A percentile compares a stretch with the other conserved stretches of the same genome.
Conservation (phyloP, 2,113 vertebrate genomes). For the Electrona antarctica region DNA sequence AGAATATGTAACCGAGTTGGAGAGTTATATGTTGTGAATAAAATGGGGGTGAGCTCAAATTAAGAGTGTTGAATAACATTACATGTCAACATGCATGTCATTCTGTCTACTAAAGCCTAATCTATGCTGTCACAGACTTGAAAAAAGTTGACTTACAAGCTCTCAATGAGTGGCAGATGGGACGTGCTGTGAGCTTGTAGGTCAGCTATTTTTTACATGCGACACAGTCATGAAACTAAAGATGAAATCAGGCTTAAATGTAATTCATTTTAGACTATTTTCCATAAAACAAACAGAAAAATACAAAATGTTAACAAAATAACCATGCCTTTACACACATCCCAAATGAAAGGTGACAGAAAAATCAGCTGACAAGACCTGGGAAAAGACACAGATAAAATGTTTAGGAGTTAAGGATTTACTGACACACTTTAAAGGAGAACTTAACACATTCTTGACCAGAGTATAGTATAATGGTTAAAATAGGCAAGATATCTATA, state of each 20-base stretch:
- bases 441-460: too few relatives aligned
- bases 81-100: not conserved
- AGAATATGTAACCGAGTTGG: not conserved
- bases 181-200: too few relatives aligned
- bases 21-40: not conserved
- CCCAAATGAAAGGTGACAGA: slow-evolving; percentile 4
- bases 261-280: not conserved
- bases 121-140: too few relatives aligned
- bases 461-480: too few relatives aligned
- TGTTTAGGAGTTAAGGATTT: not conserved
- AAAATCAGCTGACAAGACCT: slow-evolving; percentile 81
- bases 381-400: not conserved
- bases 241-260: not conserved
- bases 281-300: slow-evolving; percentile 37
- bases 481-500: too few relatives aligned
- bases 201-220: too few relatives aligned
- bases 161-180: too few relatives aligned
- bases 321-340: slow-evolving; percentile 10
- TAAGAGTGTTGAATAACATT: not conserved
- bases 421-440: not conserved
- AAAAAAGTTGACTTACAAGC: too few relatives aligned
- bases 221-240: too few relatives aligned
- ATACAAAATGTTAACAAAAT: slow-evolving; percentile 27
- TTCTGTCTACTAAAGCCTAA: not conserved
- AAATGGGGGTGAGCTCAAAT: too few relatives aligned